These are phyloP conservation scores for Pangasianodon gigas DNA, from an alignment of 2,113 vertebrate genomes.

Conservation along the genomic window DNA sequence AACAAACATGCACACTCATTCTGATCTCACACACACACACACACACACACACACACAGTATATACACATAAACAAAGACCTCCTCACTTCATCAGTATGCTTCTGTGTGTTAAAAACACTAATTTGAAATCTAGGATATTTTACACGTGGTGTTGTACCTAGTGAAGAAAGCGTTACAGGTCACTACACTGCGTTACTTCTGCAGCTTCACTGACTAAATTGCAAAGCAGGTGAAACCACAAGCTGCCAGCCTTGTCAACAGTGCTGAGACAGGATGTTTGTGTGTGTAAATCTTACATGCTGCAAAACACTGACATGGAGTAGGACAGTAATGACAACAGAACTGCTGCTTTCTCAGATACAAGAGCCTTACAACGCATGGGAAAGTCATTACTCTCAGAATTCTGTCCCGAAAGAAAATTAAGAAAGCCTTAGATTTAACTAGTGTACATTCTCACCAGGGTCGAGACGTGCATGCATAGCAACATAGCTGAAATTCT, in stretches of 20 bases:
- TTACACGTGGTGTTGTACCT: neutral
- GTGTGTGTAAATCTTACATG: neutral
- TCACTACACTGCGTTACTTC: neutral
- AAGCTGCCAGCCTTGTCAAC: neutral
- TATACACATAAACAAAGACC: too few relatives aligned
- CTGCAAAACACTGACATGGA: neutral
- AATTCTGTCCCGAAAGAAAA: too few relatives aligned
- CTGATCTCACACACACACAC: too few relatives aligned
- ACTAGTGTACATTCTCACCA: too few relatives aligned
- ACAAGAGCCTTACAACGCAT: neutral
- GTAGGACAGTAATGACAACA: neutral
- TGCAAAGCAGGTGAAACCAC: neutral
- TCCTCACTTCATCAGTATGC: neutral
- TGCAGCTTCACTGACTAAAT: neutral
- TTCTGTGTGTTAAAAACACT: neutral
- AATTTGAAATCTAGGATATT: neutral
- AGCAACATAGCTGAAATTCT: too few relatives aligned
- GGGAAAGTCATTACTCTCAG: too few relatives aligned
- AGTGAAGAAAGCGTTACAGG: neutral
- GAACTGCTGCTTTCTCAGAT: neutral
- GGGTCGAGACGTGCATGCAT: too few relatives aligned
- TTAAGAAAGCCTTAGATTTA: too few relatives aligned
- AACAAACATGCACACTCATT: too few relatives aligned
- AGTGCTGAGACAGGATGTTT: neutral
- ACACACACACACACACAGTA: too few relatives aligned